Evolutionary conservation across 2,888 invertebrate genomes (phyloP).

Genomic region (Gerosis bhagava): DNA sequence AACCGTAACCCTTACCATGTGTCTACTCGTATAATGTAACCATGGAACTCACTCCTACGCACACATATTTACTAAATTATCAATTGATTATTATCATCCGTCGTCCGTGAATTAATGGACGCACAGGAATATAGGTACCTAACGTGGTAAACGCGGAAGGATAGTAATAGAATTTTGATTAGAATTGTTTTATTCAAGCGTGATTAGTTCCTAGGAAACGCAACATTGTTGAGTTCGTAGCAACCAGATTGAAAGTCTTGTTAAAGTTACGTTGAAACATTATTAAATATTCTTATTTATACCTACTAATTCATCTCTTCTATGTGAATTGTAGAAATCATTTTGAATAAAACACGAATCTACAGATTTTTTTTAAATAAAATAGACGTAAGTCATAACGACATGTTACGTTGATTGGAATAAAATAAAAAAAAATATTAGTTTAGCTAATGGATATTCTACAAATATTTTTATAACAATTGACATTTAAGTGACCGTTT

Average conservation of each 20-base stretch:
- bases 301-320: slow-evolving; percentile 56
- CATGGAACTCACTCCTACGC: slow-evolving; percentile 21
- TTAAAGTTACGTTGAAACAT: slow-evolving; percentile 55
- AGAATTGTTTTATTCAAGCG: slow-evolving; percentile 56
- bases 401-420: too few relatives aligned
- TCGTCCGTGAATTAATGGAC: slow-evolving; percentile 40
- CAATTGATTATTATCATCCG: slow-evolving; percentile 36
- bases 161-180: slow-evolving; percentile 64
- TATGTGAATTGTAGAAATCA: too few relatives aligned
- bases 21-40: slow-evolving; percentile 30
- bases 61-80: slow-evolving; percentile 27
- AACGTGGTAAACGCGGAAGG: too few relatives aligned
- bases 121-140: slow-evolving; percentile 40
- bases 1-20: slow-evolving; percentile 40
- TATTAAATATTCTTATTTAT: slow-evolving; percentile 75
- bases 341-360: too few relatives aligned
- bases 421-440: too few relatives aligned
- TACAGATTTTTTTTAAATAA: too few relatives aligned
- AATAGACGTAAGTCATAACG: too few relatives aligned
- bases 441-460: too few relatives aligned
- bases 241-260: slow-evolving; percentile 50
- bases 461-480: too few relatives aligned
- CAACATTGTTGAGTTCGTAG: slow-evolving; percentile 53
- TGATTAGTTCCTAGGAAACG: slow-evolving; percentile 56
- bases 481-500: too few relatives aligned